Evolutionary conservation across 1,140 invertebrate species (phyloP).

Genomic region (Acromyrmex echinatior): DNA sequence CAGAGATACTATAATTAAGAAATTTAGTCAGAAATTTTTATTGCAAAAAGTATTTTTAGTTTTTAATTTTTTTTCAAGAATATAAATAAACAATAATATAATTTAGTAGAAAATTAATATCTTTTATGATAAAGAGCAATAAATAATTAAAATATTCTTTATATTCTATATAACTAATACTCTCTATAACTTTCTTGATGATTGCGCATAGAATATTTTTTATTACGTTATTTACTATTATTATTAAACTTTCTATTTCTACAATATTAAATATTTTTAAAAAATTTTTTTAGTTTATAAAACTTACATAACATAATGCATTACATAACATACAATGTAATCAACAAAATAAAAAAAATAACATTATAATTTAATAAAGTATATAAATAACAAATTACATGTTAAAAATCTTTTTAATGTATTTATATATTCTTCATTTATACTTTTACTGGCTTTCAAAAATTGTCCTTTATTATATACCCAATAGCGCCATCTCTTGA

Average conservation of each 20-base stretch:
- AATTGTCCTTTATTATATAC: not conserved
- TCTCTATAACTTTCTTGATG: not conserved
- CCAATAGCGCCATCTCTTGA: slow-evolving; percentile 47
- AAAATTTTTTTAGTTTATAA: not conserved
- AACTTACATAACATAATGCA: not conserved
- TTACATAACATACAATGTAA: not conserved
- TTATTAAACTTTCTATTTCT: too few relatives aligned
- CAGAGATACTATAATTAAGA: not conserved
- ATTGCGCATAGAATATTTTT: not conserved
- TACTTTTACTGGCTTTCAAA: not conserved
- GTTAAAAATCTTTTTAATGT: not conserved
- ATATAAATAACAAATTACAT: not conserved
- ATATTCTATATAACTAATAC: not conserved
- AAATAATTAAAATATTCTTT: not conserved
- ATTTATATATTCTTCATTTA: not conserved
- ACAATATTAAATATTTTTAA: not conserved
- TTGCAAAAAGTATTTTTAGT: not conserved
- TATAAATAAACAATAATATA: not conserved
- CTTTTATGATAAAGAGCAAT: not conserved
- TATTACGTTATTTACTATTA: not conserved
- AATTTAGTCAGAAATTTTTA: not conserved
- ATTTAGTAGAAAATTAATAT: not conserved
- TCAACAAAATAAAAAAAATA: not conserved
- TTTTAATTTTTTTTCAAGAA: not conserved
- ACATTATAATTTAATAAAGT: not conserved